Conservation (phyloP, 2,113 vertebrate genomes). For the Zootoca vivipara region DNA sequence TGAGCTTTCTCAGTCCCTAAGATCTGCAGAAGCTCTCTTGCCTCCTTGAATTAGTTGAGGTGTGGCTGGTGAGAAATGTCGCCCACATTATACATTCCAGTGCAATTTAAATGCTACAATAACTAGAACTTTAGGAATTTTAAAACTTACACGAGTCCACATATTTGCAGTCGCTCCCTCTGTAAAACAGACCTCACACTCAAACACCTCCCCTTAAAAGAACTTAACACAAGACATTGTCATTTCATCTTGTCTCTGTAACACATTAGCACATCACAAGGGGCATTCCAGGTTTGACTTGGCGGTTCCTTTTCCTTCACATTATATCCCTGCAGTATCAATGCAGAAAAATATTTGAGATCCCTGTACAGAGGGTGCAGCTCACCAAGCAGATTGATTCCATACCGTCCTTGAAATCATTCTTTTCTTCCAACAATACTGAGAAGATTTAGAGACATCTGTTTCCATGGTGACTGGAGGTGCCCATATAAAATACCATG, state of each 20-base stretch:
- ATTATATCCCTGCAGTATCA: background rate
- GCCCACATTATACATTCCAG: background rate
- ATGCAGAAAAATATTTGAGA: background rate
- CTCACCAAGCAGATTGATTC: background rate
- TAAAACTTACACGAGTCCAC: background rate
- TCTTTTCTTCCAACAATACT: background rate
- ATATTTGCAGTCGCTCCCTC: background rate
- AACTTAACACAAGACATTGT: too few relatives aligned
- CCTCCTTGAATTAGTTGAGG: too few relatives aligned
- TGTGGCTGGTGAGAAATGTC: too few relatives aligned
- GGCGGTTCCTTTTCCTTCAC: too few relatives aligned
- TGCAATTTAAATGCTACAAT: background rate
- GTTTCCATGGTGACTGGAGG: slow-evolving; percentile 6
- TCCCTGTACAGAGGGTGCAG: background rate
- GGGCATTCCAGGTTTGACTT: too few relatives aligned
- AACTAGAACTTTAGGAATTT: background rate
- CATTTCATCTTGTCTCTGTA: background rate
- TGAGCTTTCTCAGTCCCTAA: too few relatives aligned
- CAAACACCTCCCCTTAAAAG: background rate
- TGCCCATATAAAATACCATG: background rate
- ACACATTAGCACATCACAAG: background rate
- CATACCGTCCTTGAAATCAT: background rate
- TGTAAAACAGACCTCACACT: background rate
- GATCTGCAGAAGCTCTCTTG: too few relatives aligned
- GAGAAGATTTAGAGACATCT: background rate